These are phyloP conservation scores for Agrotis exclamationis DNA, from an alignment of 2,888 invertebrate genomes.

Conservation along the genomic window DNA sequence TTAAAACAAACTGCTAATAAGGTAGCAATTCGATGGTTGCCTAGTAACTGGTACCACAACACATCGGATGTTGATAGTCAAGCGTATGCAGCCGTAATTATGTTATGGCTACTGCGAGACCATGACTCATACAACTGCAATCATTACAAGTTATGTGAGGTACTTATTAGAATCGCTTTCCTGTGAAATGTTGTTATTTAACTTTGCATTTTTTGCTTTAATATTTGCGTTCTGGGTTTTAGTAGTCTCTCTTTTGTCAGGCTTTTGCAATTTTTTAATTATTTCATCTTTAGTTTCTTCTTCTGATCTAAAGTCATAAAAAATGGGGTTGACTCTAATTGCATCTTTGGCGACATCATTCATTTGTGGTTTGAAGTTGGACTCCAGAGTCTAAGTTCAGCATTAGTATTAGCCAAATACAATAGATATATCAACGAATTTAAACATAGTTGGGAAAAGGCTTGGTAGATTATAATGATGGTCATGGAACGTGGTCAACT, in stretches of 20 bases:
- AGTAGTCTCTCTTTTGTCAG: background rate
- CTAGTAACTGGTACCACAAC: constrained; percentile 58
- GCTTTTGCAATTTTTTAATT: background rate
- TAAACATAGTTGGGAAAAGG: too few relatives aligned
- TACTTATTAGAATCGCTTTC: constrained; percentile 13
- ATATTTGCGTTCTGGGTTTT: background rate
- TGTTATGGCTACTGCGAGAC: constrained; percentile 11
- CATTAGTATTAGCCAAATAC: background rate
- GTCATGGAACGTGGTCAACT: too few relatives aligned
- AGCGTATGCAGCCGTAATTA: constrained; percentile 30
- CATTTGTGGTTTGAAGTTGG: background rate
- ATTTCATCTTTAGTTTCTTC: too few relatives aligned
- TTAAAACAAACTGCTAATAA: constrained; percentile 33
- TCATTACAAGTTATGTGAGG: constrained; percentile 23
- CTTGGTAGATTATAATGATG: too few relatives aligned
- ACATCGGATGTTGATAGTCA: constrained; percentile 22
- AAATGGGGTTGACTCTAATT: too few relatives aligned
- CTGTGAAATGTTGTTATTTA: constrained; percentile 16
- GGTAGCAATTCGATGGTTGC: constrained; percentile 65
- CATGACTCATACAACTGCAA: constrained; percentile 22
- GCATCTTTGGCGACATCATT: background rate
- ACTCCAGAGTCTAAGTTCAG: too few relatives aligned
- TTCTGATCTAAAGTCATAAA: too few relatives aligned
- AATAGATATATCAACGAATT: too few relatives aligned
- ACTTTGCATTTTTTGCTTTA: background rate